Evolutionary conservation across 2,113 vertebrate genomes (phyloP).

Genomic region (Salvator merianae): DNA sequence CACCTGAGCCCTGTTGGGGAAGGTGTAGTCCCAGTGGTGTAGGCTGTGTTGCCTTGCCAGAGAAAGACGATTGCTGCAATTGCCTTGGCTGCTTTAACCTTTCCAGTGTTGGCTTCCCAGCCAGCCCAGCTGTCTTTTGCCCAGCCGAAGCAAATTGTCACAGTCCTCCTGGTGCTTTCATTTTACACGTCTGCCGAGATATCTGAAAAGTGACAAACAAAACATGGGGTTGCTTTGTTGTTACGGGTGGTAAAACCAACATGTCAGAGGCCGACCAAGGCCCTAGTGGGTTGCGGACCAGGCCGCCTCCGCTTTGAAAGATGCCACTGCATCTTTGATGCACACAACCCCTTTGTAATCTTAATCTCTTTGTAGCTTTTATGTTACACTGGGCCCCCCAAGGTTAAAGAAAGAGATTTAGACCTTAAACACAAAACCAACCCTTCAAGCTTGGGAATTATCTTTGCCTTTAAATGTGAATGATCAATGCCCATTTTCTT

Average conservation of each 20-base stretch:
- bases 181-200: slow-evolving; percentile 74
- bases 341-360: slow-evolving; percentile 83
- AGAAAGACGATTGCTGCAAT: slow-evolving; percentile 58
- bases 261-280: slow-evolving; percentile 76
- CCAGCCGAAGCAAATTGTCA: slow-evolving; percentile 62
- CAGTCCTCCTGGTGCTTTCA: slow-evolving; percentile 39
- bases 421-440: slow-evolving; percentile 89
- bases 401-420: slow-evolving; percentile 87
- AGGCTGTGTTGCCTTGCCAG: slow-evolving; percentile 39
- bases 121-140: slow-evolving; percentile 66
- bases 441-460: slow-evolving; percentile 85
- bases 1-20: background rate
- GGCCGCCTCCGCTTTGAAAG: slow-evolving; percentile 75
- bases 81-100: slow-evolving; percentile 68
- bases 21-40: too few relatives aligned
- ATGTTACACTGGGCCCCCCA: slow-evolving; percentile 79
- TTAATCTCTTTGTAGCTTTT: slow-evolving; percentile 86
- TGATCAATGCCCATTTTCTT: slow-evolving; percentile 92
- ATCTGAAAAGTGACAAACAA: slow-evolving; percentile 73
- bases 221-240: slow-evolving; percentile 79
- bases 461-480: slow-evolving; percentile 87
- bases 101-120: slow-evolving; percentile 74
- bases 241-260: slow-evolving; percentile 84
- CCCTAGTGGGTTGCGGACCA: slow-evolving; percentile 61
- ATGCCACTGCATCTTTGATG: slow-evolving; percentile 79